Percentiles rank a stretch among this genome's conserved stretches.
These are phyloP conservation scores for Dichetophora obliterata DNA, from an alignment of 2,888 invertebrate species.

Conservation along the genomic window DNA sequence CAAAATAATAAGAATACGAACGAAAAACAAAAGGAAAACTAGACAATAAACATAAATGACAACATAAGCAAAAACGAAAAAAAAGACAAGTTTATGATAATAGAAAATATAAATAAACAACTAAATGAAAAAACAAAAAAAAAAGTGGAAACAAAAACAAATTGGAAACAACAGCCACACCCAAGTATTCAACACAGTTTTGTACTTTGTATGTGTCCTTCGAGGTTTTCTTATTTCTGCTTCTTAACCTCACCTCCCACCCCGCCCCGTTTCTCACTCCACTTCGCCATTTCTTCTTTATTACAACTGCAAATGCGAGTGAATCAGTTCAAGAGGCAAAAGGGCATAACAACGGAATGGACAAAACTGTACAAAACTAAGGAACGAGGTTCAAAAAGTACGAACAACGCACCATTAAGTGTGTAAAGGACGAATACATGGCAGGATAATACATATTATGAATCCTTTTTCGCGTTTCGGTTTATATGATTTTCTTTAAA, in stretches of 20 bases:
- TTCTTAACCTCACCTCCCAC: background rate
- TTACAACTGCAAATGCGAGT: conserved; percentile 1
- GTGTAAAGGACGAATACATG: background rate
- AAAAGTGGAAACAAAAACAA: conserved; percentile 15
- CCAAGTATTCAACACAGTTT: conserved; percentile 41
- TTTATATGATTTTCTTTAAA: conserved; percentile 8
- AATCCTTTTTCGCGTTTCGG: conserved; percentile 24
- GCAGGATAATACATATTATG: conserved; percentile 10
- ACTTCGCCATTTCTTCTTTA: background rate
- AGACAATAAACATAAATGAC: conserved; percentile 18
- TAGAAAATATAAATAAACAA: background rate
- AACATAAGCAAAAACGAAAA: conserved; percentile 6
- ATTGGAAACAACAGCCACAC: conserved; percentile 42
- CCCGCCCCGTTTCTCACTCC: background rate
- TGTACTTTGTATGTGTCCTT: conserved; percentile 29
- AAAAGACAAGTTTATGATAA: background rate
- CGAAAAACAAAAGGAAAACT: background rate
- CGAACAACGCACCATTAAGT: background rate
- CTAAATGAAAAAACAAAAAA: background rate
- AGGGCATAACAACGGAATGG: background rate
- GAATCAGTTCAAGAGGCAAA: conserved; percentile 16
- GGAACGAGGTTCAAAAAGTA: background rate
- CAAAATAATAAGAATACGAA: background rate
- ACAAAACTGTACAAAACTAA: background rate
- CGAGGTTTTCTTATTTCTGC: background rate